Evolutionary conservation across 2,797 vertebrate species (phyloP), one percentile per base, ranked within the genome.

Genomic region (Lithobates pipiens): DNA sequence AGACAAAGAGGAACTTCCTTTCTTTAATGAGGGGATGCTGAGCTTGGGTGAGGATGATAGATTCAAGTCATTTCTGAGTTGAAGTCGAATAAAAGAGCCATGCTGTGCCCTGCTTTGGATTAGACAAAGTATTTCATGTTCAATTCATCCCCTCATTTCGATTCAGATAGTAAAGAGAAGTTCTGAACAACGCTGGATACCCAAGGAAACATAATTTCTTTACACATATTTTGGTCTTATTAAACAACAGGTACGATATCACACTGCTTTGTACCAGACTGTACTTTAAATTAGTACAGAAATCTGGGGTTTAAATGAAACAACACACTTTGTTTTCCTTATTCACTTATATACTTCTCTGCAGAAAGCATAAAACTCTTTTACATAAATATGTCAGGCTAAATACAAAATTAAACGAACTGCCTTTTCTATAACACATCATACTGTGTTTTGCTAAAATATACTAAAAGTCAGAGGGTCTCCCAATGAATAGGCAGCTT

Each of bases 1-100:
- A 83, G 70, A 87, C 85, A 87, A 87, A 87, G 70, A 32, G 50
- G 70, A 50, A 83, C 80, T 87, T 87, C 85, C 85, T 87, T 79
- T 83, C 73, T 87, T 87, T 87, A 87, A 87, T 87, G 85, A 87
- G 80, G 76, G 80, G 76, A 79, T 83, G 80, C 85, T 87, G 85
- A 67, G 85, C 57, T 83, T 87, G 85, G 80, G 77, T 74, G 69
- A 83, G 69, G 85, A 79, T 70, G 85, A 83, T 83, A 54, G 80
- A 87, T 83, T 87, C 80, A 87, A 87, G 85, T 87, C 80, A 87
- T 87, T 87, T 87, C 80, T 83, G 85, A 87, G 85, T 83, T 87
- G 85, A 78, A 79, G 69, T 87, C 74, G 76, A 83, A 87, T 87
- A 87, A 87, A 79, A 69, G 85, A 83, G 23, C 80, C 85, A 87